Percentiles rank a stretch among this genome's conserved stretches.
phyloP scores from a whole-genome alignment of 2,797 vertebrate genomes.

The Novumbra hubbsi region DNA sequence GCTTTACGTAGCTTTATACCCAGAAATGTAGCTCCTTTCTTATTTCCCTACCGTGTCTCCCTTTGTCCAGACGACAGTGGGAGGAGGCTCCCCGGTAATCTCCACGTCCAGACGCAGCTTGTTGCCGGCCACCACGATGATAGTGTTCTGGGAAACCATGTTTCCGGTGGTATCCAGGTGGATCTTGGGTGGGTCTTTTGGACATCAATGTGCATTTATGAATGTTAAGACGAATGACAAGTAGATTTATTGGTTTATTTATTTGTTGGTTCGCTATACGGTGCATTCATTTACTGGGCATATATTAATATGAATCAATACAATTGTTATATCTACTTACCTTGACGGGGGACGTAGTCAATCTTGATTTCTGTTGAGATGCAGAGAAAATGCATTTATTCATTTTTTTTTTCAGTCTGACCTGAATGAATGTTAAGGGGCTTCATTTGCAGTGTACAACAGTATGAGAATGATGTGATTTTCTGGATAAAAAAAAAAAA shows the following conservation, averaged over 20 bases:
- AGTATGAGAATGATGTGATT: not conserved
- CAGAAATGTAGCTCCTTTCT: no score
- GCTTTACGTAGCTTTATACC: no score
- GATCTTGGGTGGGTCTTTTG: conserved; percentile 91
- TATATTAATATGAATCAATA: not conserved
- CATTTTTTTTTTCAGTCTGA: not conserved
- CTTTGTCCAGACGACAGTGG: conserved; percentile 80
- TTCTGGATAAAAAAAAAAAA: not conserved
- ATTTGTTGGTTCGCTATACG: not conserved
- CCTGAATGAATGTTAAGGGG: not conserved
- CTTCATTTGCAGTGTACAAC: not conserved
- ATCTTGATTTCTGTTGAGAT: conserved; percentile 84
- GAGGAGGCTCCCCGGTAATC: conserved; percentile 86
- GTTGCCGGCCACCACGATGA: conserved; percentile 91
- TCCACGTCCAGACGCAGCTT: conserved; percentile 89
- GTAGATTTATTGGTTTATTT: not conserved
- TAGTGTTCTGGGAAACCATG: conserved; percentile 83
- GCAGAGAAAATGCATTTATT: conserved; percentile 14
- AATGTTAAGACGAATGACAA: not conserved
- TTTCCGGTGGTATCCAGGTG: conserved; percentile 87
- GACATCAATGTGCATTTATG: not conserved
- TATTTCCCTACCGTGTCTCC: conserved; percentile 68
- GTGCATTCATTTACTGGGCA: no score
- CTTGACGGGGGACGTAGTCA: conserved; percentile 87
- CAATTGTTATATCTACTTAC: conserved; percentile 47